phyloP scores from a whole-genome alignment of 2,113 vertebrate genomes.

The Dipodomys merriami region DNA sequence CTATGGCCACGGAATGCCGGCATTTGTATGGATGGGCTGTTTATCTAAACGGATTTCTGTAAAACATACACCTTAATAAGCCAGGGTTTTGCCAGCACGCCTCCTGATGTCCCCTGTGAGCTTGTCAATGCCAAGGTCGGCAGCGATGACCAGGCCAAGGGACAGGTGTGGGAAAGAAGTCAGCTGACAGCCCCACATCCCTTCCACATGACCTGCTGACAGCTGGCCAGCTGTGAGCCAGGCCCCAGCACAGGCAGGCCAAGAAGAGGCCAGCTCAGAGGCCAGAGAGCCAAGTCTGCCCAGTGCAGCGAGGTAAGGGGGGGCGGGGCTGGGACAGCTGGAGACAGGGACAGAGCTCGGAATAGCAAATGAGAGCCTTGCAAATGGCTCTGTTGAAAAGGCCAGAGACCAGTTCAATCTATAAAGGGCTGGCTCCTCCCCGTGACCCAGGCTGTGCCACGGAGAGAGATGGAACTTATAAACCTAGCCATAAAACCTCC shows the following conservation, averaged over 20 bases:
- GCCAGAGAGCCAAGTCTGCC: not conserved
- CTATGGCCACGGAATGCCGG: not conserved
- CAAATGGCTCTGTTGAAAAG: not conserved
- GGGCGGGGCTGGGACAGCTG: not conserved
- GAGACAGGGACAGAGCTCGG: not conserved
- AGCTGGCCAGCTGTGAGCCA: constrained; percentile 17
- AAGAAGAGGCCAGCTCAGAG: not conserved
- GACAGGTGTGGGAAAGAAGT: constrained; percentile 17
- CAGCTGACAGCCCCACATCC: not conserved
- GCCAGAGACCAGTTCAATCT: not conserved
- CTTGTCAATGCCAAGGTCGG: constrained; percentile 47
- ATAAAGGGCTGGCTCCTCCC: not conserved
- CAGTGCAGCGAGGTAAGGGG: not conserved
- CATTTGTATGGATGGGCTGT: constrained; percentile 13
- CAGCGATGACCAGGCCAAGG: not conserved
- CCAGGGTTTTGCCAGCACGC: constrained; percentile 25
- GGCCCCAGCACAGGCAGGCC: not conserved
- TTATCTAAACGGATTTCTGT: constrained; percentile 65
- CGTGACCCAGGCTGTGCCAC: not conserved
- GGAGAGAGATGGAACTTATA: constrained; percentile 69
- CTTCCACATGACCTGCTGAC: not conserved
- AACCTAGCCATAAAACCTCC: constrained; percentile 69
- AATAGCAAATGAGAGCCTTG: not conserved
- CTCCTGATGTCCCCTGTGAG: not conserved
- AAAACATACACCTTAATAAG: constrained; percentile 58